Percentiles rank a stretch among this genome's conserved stretches.
Evolutionary conservation across 2,888 invertebrate species (phyloP).

Genomic region (Eristalis intricaria): DNA sequence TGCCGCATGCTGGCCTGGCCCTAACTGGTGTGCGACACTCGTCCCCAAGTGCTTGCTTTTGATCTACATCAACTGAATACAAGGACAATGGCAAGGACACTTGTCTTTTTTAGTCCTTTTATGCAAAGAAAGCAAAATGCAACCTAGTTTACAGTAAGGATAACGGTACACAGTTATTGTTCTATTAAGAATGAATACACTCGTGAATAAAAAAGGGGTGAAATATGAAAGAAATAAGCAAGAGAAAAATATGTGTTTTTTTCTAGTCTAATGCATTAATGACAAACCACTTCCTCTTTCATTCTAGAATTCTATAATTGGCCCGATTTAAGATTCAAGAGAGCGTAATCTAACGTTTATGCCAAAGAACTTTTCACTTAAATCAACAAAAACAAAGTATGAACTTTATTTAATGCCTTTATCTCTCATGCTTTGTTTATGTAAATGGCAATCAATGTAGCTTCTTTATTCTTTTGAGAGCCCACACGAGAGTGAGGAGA

Average conservation of each 20-base stretch:
- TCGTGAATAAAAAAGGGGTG: neutral
- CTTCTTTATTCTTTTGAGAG: neutral
- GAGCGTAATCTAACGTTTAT: conserved; percentile 3
- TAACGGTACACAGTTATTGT: conserved; percentile 45
- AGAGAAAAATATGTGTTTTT: neutral
- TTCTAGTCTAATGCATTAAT: neutral
- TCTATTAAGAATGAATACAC: conserved; percentile 13
- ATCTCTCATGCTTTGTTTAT: neutral
- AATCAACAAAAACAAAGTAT: neutral
- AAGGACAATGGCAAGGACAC: conserved; percentile 57
- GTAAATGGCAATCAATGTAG: neutral
- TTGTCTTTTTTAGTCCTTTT: conserved; percentile 16
- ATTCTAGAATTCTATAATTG: neutral
- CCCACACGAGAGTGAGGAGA: neutral
- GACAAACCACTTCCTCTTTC: neutral
- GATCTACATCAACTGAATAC: conserved; percentile 38
- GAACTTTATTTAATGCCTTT: neutral
- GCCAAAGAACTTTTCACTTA: neutral
- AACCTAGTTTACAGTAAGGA: conserved; percentile 37
- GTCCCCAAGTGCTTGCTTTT: conserved; percentile 45
- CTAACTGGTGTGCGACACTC: conserved; percentile 42
- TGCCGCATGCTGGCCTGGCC: conserved; percentile 1
- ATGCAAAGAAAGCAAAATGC: conserved; percentile 24
- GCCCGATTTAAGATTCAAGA: conserved; percentile 4
- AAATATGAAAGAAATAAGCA: neutral